A percentile compares a stretch with the other conserved stretches of the same genome.
Evolutionary conservation across 2,113 vertebrate species (phyloP).

Genomic region (Ciconia stormi): DNA sequence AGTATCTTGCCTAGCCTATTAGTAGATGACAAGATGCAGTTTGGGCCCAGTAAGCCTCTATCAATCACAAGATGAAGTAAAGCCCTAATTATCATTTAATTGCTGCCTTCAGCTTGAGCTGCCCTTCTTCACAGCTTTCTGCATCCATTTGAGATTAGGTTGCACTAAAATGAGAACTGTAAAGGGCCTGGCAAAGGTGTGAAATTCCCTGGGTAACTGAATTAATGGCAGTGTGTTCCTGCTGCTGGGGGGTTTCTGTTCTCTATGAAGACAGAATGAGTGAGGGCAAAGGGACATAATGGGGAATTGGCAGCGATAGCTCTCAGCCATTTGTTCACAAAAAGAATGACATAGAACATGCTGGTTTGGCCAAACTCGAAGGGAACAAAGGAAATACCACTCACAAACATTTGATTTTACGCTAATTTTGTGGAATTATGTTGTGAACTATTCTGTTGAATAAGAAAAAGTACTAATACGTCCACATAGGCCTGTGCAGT

Average conservation of each 20-base stretch:
- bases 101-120: conserved; percentile 74
- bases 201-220: conserved; percentile 61
- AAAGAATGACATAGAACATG: background rate
- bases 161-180: conserved; percentile 54
- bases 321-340: background rate
- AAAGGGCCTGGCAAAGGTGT: conserved; percentile 64
- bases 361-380: background rate
- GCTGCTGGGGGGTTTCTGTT: conserved; percentile 57
- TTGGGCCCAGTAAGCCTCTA: conserved; percentile 77
- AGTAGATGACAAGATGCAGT: conserved; percentile 74
- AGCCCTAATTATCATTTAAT: conserved; percentile 86
- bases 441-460: background rate
- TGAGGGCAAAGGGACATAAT: conserved; percentile 13
- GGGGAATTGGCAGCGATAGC: conserved; percentile 24
- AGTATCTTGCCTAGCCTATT: conserved; percentile 79
- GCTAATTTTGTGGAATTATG: background rate
- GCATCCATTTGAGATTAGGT: conserved; percentile 67
- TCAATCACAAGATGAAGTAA: conserved; percentile 87
- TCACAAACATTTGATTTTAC: background rate
- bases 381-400: background rate
- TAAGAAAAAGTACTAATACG: background rate
- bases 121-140: conserved; percentile 61
- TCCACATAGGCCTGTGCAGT: background rate
- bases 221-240: conserved; percentile 54
- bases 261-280: conserved; percentile 52